Conservation (phyloP, 2,113 vertebrate species). For the Lycocorax pyrrhopterus region DNA sequence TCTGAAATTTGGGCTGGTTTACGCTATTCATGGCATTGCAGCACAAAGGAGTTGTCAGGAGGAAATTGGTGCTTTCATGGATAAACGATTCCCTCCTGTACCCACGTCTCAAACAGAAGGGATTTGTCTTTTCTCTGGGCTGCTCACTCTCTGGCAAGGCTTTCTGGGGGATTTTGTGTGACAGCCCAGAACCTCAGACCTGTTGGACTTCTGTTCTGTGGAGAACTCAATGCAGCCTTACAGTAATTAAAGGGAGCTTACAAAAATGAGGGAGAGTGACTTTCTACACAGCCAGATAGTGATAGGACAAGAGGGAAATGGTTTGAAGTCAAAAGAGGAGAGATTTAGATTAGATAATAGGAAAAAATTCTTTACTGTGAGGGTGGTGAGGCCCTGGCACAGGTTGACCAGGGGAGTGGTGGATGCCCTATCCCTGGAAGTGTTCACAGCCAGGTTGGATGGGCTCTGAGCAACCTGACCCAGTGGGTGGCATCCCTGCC, state of each 20-base stretch:
- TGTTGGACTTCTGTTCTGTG: not conserved
- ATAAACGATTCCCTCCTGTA: not conserved
- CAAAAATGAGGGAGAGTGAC: not conserved
- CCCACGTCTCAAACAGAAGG: not conserved
- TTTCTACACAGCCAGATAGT: not conserved
- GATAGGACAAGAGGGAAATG: not conserved
- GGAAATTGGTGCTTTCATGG: not conserved
- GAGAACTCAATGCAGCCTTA: not conserved
- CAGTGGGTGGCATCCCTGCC: not conserved
- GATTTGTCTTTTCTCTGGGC: not conserved
- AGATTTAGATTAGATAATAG: not conserved
- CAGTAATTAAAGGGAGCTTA: not conserved
- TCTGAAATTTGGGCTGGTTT: not conserved
- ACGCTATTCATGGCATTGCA: fast-evolving
- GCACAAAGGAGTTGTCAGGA: not conserved
- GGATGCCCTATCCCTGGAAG: not conserved
- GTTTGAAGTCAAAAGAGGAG: not conserved
- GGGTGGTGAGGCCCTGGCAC: not conserved
- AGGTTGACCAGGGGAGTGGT: not conserved
- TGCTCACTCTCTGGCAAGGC: not conserved
- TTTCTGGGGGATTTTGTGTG: not conserved
- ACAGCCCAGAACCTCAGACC: not conserved
- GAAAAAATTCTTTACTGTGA: not conserved
- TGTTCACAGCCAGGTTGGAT: not conserved
- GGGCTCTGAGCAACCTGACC: not conserved